These are phyloP conservation scores for Saccostrea glomerata DNA, from an alignment of 1,140 invertebrate genomes.

Conservation along the genomic window DNA sequence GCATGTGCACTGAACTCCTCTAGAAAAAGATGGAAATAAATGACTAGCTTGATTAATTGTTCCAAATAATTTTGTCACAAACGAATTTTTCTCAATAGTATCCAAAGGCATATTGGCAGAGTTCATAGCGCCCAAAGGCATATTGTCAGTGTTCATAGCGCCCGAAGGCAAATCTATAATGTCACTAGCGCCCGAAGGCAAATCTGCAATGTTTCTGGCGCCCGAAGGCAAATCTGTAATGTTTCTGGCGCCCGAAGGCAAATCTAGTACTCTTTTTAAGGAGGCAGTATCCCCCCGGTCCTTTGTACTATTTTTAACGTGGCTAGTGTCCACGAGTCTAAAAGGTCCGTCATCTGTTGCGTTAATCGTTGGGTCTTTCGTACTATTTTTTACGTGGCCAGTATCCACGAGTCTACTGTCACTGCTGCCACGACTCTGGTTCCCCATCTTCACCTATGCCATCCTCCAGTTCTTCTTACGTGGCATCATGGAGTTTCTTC, in stretches of 20 bases:
- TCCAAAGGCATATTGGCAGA: too few species aligned
- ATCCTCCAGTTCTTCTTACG: background rate
- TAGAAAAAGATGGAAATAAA: background rate
- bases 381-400: background rate
- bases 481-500: background rate
- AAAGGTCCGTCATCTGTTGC: background rate
- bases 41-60: slow-evolving; percentile 30
- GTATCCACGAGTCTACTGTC: background rate
- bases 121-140: background rate
- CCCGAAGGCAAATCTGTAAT: slow-evolving; percentile 8
- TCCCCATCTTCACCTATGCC: background rate
- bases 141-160: background rate
- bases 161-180: background rate
- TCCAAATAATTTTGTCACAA: background rate
- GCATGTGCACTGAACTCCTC: slow-evolving; percentile 39
- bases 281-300: slow-evolving; percentile 7
- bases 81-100: too few species aligned
- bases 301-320: background rate
- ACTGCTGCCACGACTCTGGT: background rate
- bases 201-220: background rate
- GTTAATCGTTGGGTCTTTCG: background rate
- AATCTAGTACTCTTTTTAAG: slow-evolving; percentile 1
- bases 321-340: background rate
- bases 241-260: slow-evolving; percentile 6
- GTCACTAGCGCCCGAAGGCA: background rate